phyloP scores from a whole-genome alignment of 2,113 vertebrate species.

The Lonchura striata region DNA sequence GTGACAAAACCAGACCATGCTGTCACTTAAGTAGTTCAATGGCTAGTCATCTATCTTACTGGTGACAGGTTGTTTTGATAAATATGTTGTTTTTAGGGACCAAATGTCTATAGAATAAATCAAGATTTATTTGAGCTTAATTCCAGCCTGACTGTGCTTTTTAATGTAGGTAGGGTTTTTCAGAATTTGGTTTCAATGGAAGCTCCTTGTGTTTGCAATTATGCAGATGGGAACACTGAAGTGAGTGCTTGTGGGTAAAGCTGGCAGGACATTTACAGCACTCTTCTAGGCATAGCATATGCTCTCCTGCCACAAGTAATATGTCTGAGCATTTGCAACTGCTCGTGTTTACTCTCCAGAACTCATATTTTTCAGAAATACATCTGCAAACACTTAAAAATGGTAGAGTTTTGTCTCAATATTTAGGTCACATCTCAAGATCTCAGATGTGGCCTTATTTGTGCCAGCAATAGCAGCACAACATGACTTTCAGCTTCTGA shows the following conservation, averaged over 20 bases:
- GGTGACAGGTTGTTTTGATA: neutral
- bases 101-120: neutral
- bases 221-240: neutral
- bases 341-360: slow-evolving; percentile 22
- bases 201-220: neutral
- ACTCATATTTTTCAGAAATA: slow-evolving; percentile 28
- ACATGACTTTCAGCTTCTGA: neutral
- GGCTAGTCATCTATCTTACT: neutral
- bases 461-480: neutral
- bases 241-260: neutral
- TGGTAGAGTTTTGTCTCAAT: neutral
- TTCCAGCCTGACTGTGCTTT: neutral
- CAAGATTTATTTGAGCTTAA: neutral
- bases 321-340: slow-evolving; percentile 30
- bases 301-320: slow-evolving; percentile 21
- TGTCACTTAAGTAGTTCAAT: neutral
- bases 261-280: slow-evolving; percentile 4
- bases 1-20: neutral
- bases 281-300: neutral
- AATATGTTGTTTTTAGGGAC: neutral
- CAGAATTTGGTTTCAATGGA: neutral
- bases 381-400: slow-evolving; percentile 48
- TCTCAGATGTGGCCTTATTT: neutral
- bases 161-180: neutral
- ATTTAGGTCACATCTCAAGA: slow-evolving; percentile 32